Evolutionary conservation across 2,797 vertebrate species (phyloP).

Genomic region (Limnodromus scolopaceus): DNA sequence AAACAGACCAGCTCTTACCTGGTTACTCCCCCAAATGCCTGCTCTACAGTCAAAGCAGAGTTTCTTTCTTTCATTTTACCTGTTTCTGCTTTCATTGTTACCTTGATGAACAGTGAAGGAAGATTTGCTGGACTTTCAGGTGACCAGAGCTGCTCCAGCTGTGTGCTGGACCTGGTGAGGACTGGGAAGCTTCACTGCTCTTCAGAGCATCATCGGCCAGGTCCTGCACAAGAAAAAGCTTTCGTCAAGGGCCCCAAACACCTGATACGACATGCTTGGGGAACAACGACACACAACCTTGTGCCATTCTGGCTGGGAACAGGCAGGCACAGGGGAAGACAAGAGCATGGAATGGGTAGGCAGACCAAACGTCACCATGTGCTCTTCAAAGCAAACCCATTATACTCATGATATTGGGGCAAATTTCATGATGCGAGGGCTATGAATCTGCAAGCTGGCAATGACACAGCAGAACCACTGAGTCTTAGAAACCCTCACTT

Average conservation of each 20-base stretch:
- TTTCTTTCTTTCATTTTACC: slow-evolving; percentile 83
- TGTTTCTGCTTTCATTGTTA: slow-evolving; percentile 75
- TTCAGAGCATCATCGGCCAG: neutral
- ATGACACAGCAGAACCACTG: accelerated
- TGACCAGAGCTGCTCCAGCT: neutral
- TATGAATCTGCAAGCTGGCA: neutral
- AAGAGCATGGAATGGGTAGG: neutral
- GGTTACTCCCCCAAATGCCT: slow-evolving; percentile 75
- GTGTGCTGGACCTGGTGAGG: neutral
- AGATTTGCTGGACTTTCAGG: neutral
- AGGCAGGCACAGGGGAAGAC: neutral
- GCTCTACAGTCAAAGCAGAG: slow-evolving; percentile 80
- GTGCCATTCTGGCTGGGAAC: neutral
- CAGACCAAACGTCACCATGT: neutral
- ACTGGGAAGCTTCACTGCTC: neutral
- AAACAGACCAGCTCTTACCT: slow-evolving; percentile 48
- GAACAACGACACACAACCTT: neutral
- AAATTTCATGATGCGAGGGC: neutral
- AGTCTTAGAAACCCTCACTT: neutral
- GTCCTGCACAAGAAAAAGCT: neutral
- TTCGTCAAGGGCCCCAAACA: neutral
- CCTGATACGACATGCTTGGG: neutral
- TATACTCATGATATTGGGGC: neutral
- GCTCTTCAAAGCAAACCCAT: neutral
- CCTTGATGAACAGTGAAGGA: slow-evolving; percentile 79